phyloP scores from a whole-genome alignment of 2,888 invertebrate genomes.

The Criorhina ranunculi region DNA sequence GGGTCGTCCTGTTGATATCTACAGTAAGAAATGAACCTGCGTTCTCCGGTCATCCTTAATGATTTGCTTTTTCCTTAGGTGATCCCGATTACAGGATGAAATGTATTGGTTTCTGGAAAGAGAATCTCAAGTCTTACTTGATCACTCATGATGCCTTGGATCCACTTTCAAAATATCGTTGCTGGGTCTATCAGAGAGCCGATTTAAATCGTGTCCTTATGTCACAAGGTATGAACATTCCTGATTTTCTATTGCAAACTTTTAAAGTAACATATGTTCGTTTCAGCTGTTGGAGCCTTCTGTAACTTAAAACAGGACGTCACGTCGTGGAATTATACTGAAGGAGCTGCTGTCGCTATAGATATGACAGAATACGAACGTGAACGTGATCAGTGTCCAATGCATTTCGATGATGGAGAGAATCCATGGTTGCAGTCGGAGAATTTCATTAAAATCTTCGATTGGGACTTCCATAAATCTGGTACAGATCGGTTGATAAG shows the following conservation, averaged over 20 bases:
- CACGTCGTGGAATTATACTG: conserved; percentile 93
- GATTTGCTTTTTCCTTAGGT: conserved; percentile 79
- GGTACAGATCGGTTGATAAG: conserved; percentile 77
- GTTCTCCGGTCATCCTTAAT: not conserved
- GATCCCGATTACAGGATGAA: conserved; percentile 98
- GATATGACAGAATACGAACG: conserved; percentile 96
- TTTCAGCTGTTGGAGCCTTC: conserved; percentile 93
- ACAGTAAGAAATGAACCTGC: conserved; percentile 85
- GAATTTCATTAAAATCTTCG: conserved; percentile 90
- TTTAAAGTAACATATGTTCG: not conserved
- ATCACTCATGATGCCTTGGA: conserved; percentile 98
- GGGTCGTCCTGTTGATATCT: conserved; percentile 97
- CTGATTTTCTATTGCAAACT: not conserved
- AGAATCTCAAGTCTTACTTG: conserved; percentile 97
- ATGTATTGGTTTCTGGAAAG: conserved; percentile 99
- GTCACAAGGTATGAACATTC: conserved; percentile 86
- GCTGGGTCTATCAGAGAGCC: conserved; percentile 98
- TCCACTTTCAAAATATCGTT: conserved; percentile 97
- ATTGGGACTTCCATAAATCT: conserved; percentile 85
- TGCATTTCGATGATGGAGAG: conserved; percentile 97
- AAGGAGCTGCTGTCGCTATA: conserved; percentile 96
- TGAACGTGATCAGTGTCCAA: conserved; percentile 98
- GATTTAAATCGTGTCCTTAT: conserved; percentile 94
- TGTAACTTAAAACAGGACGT: conserved; percentile 96
- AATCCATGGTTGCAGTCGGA: conserved; percentile 93